Conservation (phyloP, 2,888 invertebrate genomes). For the Teleogryllus oceanicus region DNA sequence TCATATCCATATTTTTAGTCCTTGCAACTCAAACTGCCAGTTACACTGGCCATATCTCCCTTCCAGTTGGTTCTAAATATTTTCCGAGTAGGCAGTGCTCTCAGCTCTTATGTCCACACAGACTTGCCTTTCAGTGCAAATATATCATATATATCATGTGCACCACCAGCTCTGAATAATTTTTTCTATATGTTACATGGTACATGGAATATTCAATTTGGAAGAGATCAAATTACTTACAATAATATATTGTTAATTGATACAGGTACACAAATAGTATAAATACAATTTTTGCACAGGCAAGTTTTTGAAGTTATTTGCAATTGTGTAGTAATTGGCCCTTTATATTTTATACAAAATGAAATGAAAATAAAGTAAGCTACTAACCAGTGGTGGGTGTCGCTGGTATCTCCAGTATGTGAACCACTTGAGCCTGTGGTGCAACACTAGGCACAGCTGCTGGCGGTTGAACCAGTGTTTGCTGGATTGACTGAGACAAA, state of each 20-base stretch:
- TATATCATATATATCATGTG: too few relatives aligned
- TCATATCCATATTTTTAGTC: too few relatives aligned
- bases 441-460: conserved; percentile 44
- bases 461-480: conserved; percentile 46
- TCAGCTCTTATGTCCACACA: too few relatives aligned
- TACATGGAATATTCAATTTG: background rate
- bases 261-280: background rate
- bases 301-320: too few relatives aligned
- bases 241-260: background rate
- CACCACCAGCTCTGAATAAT: background rate
- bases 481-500: conserved; percentile 38
- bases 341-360: too few relatives aligned
- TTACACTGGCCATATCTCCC: too few relatives aligned
- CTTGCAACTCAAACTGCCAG: too few relatives aligned
- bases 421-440: conserved; percentile 22
- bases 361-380: background rate
- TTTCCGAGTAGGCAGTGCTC: too few relatives aligned
- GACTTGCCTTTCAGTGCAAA: too few relatives aligned
- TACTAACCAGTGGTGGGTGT: conserved; percentile 26
- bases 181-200: background rate
- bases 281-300: background rate
- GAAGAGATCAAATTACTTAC: background rate
- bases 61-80: too few relatives aligned
- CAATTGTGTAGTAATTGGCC: too few relatives aligned
- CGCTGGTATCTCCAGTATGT: conserved; percentile 28